These are phyloP conservation scores for Andrena haemorrhoa DNA, from an alignment of 2,888 invertebrate genomes.

Conservation along the genomic window DNA sequence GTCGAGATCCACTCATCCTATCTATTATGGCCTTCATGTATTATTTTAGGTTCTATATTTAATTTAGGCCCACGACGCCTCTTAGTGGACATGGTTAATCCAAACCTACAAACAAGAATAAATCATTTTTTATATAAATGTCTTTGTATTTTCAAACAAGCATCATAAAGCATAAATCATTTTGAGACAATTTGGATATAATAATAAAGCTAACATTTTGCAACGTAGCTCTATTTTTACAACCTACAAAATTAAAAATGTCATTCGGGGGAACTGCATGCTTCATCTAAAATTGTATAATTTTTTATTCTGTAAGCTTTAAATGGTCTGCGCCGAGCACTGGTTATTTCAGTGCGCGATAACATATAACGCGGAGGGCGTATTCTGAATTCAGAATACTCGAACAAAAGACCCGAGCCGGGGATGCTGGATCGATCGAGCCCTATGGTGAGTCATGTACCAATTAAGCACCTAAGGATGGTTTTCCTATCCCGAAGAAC, in stretches of 20 bases:
- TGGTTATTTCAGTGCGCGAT: slow-evolving; percentile 5
- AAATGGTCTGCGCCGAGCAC: not conserved
- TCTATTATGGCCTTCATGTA: slow-evolving; percentile 83
- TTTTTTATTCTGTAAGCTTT: not conserved
- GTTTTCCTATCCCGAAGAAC: slow-evolving; percentile 74
- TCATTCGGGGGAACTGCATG: not conserved
- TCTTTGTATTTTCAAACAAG: not conserved
- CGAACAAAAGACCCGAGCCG: slow-evolving; percentile 69
- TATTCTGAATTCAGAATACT: slow-evolving; percentile 36
- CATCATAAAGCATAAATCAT: not conserved
- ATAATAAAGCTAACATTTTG: not conserved
- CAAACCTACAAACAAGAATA: slow-evolving; percentile 79
- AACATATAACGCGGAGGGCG: slow-evolving; percentile 2
- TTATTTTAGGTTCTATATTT: slow-evolving; percentile 83
- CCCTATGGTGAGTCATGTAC: slow-evolving; percentile 80
- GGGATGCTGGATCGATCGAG: slow-evolving; percentile 79
- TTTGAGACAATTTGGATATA: not conserved
- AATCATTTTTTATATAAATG: slow-evolving; percentile 27
- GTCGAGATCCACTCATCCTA: slow-evolving; percentile 84
- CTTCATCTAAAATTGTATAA: not conserved
- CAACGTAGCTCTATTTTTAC: not conserved
- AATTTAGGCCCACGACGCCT: slow-evolving; percentile 83
- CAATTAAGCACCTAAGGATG: slow-evolving; percentile 77
- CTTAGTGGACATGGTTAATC: slow-evolving; percentile 84
- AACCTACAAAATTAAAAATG: not conserved